A percentile compares a stretch with the other conserved stretches of the same genome.
Conservation (phyloP, 1,140 invertebrate species). For the Drosophila parabipectinata region DNA sequence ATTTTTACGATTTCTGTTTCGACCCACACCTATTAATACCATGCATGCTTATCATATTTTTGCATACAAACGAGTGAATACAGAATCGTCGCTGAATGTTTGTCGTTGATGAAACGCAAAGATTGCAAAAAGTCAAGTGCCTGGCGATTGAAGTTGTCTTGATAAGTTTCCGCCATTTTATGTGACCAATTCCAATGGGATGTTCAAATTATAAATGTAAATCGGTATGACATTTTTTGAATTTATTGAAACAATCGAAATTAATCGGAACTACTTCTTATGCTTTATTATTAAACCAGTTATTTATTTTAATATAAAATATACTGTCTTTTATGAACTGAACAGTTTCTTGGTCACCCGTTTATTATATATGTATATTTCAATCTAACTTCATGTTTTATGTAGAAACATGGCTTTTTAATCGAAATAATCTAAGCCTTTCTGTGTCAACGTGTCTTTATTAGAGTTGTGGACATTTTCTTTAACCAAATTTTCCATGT, state of each 20-base stretch:
- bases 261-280: too few species aligned
- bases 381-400: too few species aligned
- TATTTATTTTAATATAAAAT: too few species aligned
- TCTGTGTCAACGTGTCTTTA: too few species aligned
- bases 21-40: conserved; percentile 39
- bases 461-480: too few species aligned
- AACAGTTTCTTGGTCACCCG: too few species aligned
- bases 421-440: too few species aligned
- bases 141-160: conserved; percentile 6
- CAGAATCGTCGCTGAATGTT: conserved; percentile 22
- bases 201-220: conserved; percentile 5
- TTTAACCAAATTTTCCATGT: not conserved
- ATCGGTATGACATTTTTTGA: not conserved
- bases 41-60: conserved; percentile 72
- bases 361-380: too few species aligned
- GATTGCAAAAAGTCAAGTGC: conserved; percentile 47
- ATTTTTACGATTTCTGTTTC: conserved; percentile 16
- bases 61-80: conserved; percentile 50
- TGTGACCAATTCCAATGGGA: conserved; percentile 23
- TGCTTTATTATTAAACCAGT: too few species aligned
- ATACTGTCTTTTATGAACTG: too few species aligned
- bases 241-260: not conserved
- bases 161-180: conserved; percentile 13
- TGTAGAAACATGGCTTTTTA: too few species aligned
- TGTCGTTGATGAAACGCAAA: conserved; percentile 46